These are phyloP conservation scores for Ctenochaetus hawaiiensis DNA, from an alignment of 2,797 vertebrate genomes.

Conservation along the genomic window DNA sequence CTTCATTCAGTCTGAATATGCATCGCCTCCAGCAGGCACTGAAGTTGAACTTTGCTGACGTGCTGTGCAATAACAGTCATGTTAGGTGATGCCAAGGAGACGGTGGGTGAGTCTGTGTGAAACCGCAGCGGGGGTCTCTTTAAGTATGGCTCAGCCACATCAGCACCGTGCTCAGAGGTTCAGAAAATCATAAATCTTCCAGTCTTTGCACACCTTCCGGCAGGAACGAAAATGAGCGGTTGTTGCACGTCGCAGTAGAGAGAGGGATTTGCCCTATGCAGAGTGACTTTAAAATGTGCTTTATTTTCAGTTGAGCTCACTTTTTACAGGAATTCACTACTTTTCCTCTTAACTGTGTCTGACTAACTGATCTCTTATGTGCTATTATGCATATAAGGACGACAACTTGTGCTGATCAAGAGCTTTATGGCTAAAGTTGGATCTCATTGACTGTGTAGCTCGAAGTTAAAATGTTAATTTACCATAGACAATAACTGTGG, in stretches of 20 bases:
- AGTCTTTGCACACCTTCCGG: slow-evolving; percentile 62
- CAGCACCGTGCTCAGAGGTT: slow-evolving; percentile 59
- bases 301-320: slow-evolving; percentile 47
- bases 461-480: slow-evolving; percentile 20
- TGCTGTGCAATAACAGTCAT: slow-evolving; percentile 60
- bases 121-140: slow-evolving; percentile 74
- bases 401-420: neutral
- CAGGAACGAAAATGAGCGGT: slow-evolving; percentile 62
- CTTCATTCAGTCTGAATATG: slow-evolving; percentile 12
- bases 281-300: slow-evolving; percentile 57
- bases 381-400: neutral
- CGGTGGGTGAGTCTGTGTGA: slow-evolving; percentile 62
- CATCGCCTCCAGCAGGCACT: slow-evolving; percentile 57
- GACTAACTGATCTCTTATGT: slow-evolving; percentile 21
- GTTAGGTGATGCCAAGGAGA: slow-evolving; percentile 66
- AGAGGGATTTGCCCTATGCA: slow-evolving; percentile 49
- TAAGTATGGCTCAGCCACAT: slow-evolving; percentile 72
- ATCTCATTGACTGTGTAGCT: neutral
- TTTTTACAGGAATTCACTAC: slow-evolving; percentile 24
- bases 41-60: slow-evolving; percentile 64
- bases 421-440: neutral
- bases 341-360: slow-evolving; percentile 2
- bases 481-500: slow-evolving; percentile 98
- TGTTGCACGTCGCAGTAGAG: slow-evolving; percentile 41
- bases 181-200: slow-evolving; percentile 63